phyloP scores from a whole-genome alignment of 1,140 invertebrate genomes.

The honey bee (Apis mellifera) region DNA sequence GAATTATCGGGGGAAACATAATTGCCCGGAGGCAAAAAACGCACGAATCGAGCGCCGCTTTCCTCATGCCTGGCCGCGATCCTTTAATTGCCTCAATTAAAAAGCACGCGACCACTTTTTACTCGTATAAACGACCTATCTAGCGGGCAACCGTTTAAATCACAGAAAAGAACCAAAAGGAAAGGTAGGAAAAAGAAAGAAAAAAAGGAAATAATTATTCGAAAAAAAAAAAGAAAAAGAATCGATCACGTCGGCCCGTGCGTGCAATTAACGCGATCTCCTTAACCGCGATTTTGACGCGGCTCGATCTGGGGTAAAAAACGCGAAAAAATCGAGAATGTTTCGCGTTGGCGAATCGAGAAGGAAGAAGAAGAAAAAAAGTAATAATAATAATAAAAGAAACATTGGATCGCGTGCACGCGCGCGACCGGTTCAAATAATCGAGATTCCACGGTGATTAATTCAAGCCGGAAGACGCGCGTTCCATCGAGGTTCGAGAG shows the following conservation, averaged over 20 bases:
- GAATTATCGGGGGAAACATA: slow-evolving; percentile 27
- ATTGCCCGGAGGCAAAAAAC: slow-evolving; percentile 2
- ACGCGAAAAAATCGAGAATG: background rate
- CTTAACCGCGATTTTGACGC: slow-evolving; percentile 5
- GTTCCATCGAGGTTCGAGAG: slow-evolving; percentile 41
- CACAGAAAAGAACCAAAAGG: background rate
- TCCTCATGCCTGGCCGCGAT: slow-evolving; percentile 9
- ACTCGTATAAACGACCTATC: slow-evolving; percentile 1
- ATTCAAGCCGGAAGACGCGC: slow-evolving; percentile 47
- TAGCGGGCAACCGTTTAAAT: background rate
- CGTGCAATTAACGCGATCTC: slow-evolving; percentile 25
- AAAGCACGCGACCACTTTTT: slow-evolving; percentile 29
- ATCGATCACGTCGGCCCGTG: slow-evolving; percentile 4
- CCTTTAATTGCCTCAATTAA: slow-evolving; percentile 33
- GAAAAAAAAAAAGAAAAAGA: background rate
- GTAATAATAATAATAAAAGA: background rate
- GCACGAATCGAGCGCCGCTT: slow-evolving; percentile 1
- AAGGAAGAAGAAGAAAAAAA: too few relatives aligned
- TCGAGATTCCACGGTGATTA: slow-evolving; percentile 48
- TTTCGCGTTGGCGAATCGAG: background rate
- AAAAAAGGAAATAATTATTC: background rate
- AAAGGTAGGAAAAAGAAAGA: background rate
- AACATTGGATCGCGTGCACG: background rate
- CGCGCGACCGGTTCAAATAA: slow-evolving; percentile 37
- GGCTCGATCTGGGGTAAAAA: background rate